Conservation (phyloP, 2,888 invertebrate species). For the Rhingia rostrata region DNA sequence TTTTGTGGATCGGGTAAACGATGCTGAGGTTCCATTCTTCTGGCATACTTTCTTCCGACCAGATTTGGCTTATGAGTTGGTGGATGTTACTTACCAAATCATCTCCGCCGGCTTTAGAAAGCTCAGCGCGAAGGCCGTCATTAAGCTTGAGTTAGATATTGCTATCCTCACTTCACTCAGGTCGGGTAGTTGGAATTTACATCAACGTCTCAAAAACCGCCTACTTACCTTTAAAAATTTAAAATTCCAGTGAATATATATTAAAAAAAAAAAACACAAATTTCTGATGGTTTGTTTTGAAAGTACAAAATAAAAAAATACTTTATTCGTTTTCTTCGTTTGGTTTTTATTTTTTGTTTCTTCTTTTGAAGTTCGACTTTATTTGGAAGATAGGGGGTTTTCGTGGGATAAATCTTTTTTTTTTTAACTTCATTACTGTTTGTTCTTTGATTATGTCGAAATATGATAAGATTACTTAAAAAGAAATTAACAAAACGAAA, state of each 20-base stretch:
- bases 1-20: no score
- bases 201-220: no score
- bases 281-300: constrained; percentile 74
- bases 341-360: constrained; percentile 6
- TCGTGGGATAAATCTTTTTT: constrained; percentile 31
- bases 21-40: no score
- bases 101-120: no score
- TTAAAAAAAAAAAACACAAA: constrained; percentile 56
- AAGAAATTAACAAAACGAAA: constrained; percentile 22
- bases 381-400: constrained; percentile 29
- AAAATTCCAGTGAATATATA: neutral
- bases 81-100: no score
- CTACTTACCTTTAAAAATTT: no score
- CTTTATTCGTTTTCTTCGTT: constrained; percentile 56
- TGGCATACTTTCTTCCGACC: no score
- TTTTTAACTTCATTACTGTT: constrained; percentile 27
- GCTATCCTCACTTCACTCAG: no score
- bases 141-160: no score
- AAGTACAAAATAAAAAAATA: constrained; percentile 77
- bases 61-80: no score
- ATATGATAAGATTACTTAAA: constrained; percentile 9
- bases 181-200: no score
- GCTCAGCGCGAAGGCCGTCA: no score
- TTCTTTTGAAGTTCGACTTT: constrained; percentile 4
- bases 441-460: constrained; percentile 40